These are phyloP conservation scores for Platichthys flesus DNA, from an alignment of 2,113 vertebrate genomes.

Conservation along the genomic window DNA sequence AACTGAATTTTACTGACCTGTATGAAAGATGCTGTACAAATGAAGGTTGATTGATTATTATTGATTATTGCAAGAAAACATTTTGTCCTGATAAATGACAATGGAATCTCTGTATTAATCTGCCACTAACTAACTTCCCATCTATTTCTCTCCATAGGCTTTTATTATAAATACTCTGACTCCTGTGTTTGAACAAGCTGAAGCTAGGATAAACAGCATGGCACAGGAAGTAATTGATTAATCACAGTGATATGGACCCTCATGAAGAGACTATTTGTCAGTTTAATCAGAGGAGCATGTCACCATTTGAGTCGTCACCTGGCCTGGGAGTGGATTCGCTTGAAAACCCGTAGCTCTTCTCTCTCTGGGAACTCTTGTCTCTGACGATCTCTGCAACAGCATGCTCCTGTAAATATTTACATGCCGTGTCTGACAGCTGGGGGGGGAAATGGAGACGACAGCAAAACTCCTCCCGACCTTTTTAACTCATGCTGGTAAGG, in stretches of 20 bases:
- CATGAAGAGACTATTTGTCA: not conserved
- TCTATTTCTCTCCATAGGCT: slow-evolving; percentile 22
- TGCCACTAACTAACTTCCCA: not conserved
- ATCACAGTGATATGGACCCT: not conserved
- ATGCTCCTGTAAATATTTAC: slow-evolving; percentile 66
- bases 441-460: slow-evolving; percentile 39
- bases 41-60: not conserved
- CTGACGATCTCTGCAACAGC: slow-evolving; percentile 4
- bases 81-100: not conserved
- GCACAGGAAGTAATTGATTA: not conserved
- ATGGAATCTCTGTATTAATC: not conserved
- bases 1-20: not conserved
- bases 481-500: slow-evolving; percentile 28
- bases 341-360: not conserved
- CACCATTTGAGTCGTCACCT: slow-evolving; percentile 4
- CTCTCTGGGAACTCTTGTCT: not conserved
- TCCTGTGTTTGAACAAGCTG: not conserved
- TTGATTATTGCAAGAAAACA: not conserved
- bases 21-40: not conserved
- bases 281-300: not conserved
- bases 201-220: not conserved
- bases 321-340: not conserved
- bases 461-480: slow-evolving; percentile 35
- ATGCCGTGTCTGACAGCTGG: slow-evolving; percentile 52
- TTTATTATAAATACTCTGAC: not conserved